Evolutionary conservation across 1,140 invertebrate genomes (phyloP), one percentile per base, ranked within the genome.

Genomic region (Drosophila ogumai): DNA sequence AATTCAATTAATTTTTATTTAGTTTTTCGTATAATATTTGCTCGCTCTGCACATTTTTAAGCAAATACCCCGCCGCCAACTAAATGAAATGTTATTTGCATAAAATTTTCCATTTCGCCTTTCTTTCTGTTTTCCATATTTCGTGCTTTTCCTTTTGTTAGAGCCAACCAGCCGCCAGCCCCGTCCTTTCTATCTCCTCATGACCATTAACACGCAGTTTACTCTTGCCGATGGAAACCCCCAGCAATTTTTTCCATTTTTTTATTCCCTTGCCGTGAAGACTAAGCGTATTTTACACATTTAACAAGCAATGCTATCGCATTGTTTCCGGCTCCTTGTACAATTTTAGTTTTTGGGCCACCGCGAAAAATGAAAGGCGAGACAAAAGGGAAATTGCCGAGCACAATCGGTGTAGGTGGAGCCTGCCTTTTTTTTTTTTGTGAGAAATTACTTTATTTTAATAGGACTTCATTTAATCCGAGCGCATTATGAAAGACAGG

Each of bases 1-100:
- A 87, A 87, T 87, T 87, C 85, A 88, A 87, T 87, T 87, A 87
- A 87, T 87, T 87, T 87, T 87, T 87, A 90, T 87, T 87, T 87
- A 87, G 84, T 87, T 87, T 73, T 84, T 87, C 80, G 77, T 81
- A 90, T 80, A 84, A 88, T 90, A 87, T 90, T 90, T 90, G 85
- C 85, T 71, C 65, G 76, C 65, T 88, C 61, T 78, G 82, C 84
- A 84, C 84, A 82, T 81, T 88, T 88, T 90, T 71, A 80, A 81
- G 84, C 84, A 87, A 87, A 87, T 90, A 87, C 86, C 58, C 64
- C 54, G 34, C 54, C 57, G 76, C 68, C 43, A 78, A 88, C 84
- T 90, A 87, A 87, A 87, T 90, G 80, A 88, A 87, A 87, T 87
- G 84, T 84, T 87, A 87, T 87, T 87, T 90, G 85, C 85, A 90